phyloP scores from a whole-genome alignment of 1,140 invertebrate species.

The Pantala flavescens region DNA sequence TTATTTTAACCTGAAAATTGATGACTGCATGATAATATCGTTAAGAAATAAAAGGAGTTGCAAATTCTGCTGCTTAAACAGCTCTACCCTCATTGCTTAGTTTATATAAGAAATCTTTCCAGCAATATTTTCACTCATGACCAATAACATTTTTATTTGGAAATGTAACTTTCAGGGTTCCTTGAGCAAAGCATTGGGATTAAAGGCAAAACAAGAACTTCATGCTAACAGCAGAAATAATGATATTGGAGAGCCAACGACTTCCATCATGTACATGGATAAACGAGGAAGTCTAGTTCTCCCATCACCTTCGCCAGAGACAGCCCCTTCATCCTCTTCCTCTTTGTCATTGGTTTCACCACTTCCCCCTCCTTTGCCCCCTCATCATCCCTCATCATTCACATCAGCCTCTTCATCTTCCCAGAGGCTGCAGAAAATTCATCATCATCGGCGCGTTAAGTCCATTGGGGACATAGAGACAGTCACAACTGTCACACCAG shows the following conservation, averaged over 20 bases:
- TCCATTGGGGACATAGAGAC: constrained; percentile 61
- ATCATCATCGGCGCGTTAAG: constrained; percentile 51
- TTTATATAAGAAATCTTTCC: neutral
- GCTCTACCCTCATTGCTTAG: neutral
- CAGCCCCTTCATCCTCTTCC: constrained; percentile 25
- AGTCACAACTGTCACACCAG: constrained; percentile 36
- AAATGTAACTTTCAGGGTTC: constrained; percentile 49
- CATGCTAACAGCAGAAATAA: constrained; percentile 15
- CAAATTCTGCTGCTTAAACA: neutral
- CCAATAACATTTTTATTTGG: constrained; percentile 3
- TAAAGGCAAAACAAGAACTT: constrained; percentile 46
- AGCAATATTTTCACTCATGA: neutral
- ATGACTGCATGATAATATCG: neutral
- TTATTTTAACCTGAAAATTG: neutral
- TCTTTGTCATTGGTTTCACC: constrained; percentile 20
- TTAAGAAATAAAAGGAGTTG: neutral
- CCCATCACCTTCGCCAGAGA: constrained; percentile 15
- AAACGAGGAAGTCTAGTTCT: neutral
- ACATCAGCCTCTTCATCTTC: constrained; percentile 19
- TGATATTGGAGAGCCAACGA: constrained; percentile 4
- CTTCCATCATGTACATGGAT: neutral
- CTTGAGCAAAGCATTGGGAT: constrained; percentile 59
- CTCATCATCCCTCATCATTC: constrained; percentile 28
- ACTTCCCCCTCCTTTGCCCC: constrained; percentile 35
- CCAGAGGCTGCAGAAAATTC: constrained; percentile 20